phyloP scores from a whole-genome alignment of 2,113 vertebrate species.

The Cyanistes caeruleus region DNA sequence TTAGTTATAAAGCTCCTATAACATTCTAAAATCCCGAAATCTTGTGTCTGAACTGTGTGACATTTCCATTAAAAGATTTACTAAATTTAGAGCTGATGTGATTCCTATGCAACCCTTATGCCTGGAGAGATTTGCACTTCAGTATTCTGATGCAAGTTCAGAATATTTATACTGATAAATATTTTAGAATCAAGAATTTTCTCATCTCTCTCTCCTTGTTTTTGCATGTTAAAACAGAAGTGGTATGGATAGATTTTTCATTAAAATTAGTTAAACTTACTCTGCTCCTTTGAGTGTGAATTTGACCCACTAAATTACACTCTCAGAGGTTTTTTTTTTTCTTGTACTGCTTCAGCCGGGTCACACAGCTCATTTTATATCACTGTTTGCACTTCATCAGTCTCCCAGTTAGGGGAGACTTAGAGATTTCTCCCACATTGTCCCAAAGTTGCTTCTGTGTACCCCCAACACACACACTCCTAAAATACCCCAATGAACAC shows the following conservation, averaged over 20 bases:
- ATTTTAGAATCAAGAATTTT: not conserved
- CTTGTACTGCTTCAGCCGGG: not conserved
- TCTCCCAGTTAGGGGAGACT: not conserved
- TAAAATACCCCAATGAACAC: not conserved
- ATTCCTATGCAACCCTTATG: not conserved
- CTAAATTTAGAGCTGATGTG: slow-evolving; percentile 42
- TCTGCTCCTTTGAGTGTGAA: not conserved
- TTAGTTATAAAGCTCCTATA: not conserved
- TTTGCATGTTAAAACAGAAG: not conserved
- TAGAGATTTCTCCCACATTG: not conserved
- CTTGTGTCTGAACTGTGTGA: slow-evolving; percentile 36
- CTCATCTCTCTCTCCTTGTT: not conserved
- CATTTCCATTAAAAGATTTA: slow-evolving; percentile 42
- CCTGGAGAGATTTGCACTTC: not conserved
- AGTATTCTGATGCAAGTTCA: not conserved
- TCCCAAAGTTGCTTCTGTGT: not conserved
- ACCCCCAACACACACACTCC: not conserved
- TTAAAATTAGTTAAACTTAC: not conserved
- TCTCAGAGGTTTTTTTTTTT: not conserved
- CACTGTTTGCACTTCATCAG: not conserved
- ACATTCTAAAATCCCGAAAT: slow-evolving; percentile 15
- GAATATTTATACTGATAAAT: slow-evolving; percentile 18
- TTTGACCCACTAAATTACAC: not conserved
- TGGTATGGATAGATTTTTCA: not conserved
- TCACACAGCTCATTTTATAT: not conserved